phyloP scores from a whole-genome alignment of 2,888 invertebrate species.

The Cataglyphis cursor region DNA sequence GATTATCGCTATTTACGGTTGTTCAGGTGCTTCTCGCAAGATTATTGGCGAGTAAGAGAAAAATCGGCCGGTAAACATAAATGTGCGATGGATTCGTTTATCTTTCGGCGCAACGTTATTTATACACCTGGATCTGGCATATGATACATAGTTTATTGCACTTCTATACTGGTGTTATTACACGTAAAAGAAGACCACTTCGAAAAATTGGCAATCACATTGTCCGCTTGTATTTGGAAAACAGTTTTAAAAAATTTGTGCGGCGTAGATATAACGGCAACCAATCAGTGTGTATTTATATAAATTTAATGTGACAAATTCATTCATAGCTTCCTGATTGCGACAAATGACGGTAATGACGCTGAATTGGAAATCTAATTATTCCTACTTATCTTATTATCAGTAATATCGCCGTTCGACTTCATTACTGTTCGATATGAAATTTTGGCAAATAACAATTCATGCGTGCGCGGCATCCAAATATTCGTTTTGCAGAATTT shows the following conservation, averaged over 20 bases:
- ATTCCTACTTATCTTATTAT: slow-evolving; percentile 36
- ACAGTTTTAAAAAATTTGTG: neutral
- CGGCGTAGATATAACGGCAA: neutral
- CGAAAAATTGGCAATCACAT: neutral
- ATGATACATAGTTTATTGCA: slow-evolving; percentile 11
- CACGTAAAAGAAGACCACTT: neutral
- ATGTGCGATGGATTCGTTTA: slow-evolving; percentile 25
- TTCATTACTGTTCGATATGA: slow-evolving; percentile 23
- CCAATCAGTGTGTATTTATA: slow-evolving; percentile 15
- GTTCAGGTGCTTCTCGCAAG: neutral
- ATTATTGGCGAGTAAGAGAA: neutral
- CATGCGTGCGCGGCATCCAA: neutral
- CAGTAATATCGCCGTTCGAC: slow-evolving; percentile 41
- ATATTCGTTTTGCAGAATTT: slow-evolving; percentile 27
- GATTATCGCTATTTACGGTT: slow-evolving; percentile 49
- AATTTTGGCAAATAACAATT: slow-evolving; percentile 29
- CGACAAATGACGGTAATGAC: slow-evolving; percentile 49
- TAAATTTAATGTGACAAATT: slow-evolving; percentile 39
- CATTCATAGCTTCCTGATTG: slow-evolving; percentile 29
- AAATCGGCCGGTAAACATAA: slow-evolving; percentile 38
- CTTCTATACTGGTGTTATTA: neutral
- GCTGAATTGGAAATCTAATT: slow-evolving; percentile 25
- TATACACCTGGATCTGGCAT: slow-evolving; percentile 1
- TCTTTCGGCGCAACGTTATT: slow-evolving; percentile 18
- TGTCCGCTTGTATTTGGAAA: neutral